These are phyloP conservation scores for Drosophila pandora DNA, from an alignment of 1,140 invertebrate species.

Conservation along the genomic window DNA sequence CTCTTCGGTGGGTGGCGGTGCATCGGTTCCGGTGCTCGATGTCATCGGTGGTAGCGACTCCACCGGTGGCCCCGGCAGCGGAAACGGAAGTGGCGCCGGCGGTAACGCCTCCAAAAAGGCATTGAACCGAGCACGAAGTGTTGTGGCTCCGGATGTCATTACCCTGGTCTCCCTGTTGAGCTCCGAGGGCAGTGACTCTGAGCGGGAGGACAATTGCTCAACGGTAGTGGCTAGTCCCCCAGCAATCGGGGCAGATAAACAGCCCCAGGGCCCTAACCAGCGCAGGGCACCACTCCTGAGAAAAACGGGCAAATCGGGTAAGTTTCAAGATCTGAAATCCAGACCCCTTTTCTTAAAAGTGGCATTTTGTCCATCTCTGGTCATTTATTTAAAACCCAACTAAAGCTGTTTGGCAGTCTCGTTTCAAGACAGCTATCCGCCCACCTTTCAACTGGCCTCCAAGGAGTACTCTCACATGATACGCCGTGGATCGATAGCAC, in stretches of 20 bases:
- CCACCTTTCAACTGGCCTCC: slow-evolving; percentile 73
- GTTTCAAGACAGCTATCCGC: slow-evolving; percentile 83
- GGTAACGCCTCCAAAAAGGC: slow-evolving; percentile 48
- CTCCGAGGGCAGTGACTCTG: slow-evolving; percentile 83
- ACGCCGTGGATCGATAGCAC: slow-evolving; percentile 78
- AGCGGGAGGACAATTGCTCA: slow-evolving; percentile 70
- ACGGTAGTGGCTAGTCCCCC: slow-evolving; percentile 24
- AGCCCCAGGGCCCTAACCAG: slow-evolving; percentile 21
- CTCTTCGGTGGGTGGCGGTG: slow-evolving; percentile 27
- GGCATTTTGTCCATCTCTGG: background rate
- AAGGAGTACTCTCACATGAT: slow-evolving; percentile 83
- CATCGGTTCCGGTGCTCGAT: slow-evolving; percentile 6
- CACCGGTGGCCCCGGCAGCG: background rate
- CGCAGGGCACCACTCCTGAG: slow-evolving; percentile 68
- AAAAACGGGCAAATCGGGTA: slow-evolving; percentile 83
- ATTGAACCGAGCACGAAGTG: slow-evolving; percentile 63
- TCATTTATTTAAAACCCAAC: slow-evolving; percentile 16
- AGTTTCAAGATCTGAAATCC: slow-evolving; percentile 6
- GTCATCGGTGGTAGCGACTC: slow-evolving; percentile 17
- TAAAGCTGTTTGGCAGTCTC: slow-evolving; percentile 80
- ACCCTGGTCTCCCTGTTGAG: slow-evolving; percentile 80
- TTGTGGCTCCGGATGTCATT: slow-evolving; percentile 75
- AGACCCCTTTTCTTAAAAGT: background rate
- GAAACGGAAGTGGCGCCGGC: slow-evolving; percentile 4
- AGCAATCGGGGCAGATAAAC: slow-evolving; percentile 26